Evolutionary conservation across 2,113 vertebrate species (phyloP).

Genomic region (Podilymbus podiceps): DNA sequence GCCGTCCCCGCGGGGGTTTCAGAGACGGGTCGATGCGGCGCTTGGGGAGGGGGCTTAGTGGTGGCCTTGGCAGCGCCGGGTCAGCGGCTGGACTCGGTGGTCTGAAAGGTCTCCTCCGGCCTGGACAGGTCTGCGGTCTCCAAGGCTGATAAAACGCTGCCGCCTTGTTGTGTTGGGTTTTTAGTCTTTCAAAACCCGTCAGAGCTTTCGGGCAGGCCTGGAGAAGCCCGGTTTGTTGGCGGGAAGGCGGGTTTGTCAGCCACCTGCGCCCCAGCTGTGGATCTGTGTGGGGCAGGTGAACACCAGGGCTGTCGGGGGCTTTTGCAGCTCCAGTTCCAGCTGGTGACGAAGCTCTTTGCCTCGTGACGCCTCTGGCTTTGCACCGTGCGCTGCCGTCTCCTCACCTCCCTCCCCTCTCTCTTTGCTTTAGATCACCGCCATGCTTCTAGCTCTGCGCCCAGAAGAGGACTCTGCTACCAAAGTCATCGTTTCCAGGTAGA

Average conservation of each 20-base stretch:
- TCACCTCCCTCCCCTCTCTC: slow-evolving; percentile 15
- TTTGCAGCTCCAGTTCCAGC: background rate
- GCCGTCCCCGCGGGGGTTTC: too few species aligned
- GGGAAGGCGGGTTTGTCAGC: background rate
- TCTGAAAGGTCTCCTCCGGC: too few species aligned
- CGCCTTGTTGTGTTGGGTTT: too few species aligned
- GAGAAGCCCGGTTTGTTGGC: background rate
- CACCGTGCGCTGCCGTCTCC: background rate
- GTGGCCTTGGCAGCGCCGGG: too few species aligned
- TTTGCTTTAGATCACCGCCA: slow-evolving; percentile 49
- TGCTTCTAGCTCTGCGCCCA: background rate
- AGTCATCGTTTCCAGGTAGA: slow-evolving; percentile 8
- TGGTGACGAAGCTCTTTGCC: background rate
- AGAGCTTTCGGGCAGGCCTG: background rate
- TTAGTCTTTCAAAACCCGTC: fast-evolving
- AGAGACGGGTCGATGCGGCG: too few species aligned
- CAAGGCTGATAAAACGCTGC: too few species aligned
- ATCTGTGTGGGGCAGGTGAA: background rate
- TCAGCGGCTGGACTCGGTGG: too few species aligned
- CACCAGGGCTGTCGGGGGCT: background rate
- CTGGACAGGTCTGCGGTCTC: too few species aligned
- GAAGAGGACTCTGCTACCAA: background rate
- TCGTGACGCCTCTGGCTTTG: background rate
- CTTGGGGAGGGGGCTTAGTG: too few species aligned
- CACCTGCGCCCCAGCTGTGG: background rate